Evolutionary conservation across 2,797 vertebrate genomes (phyloP), one percentile per base, ranked within the genome.

Genomic region (Hemibagrus guttatus): DNA sequence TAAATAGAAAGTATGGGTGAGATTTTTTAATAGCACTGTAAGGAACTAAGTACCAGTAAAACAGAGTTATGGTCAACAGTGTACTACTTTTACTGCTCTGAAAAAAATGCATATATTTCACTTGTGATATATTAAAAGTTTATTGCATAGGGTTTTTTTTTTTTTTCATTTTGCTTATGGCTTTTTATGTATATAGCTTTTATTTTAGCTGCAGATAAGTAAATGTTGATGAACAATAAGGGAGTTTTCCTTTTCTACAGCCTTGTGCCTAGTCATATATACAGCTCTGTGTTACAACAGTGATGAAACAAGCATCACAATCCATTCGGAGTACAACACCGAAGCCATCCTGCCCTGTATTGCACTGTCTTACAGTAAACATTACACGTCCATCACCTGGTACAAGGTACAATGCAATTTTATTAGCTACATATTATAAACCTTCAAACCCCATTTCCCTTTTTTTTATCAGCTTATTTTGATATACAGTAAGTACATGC

Each of bases 371-470:
- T 9, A 71, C 0, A 23, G 2, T 26, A 39, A 8, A 0, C 4
- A 61, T 0, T 94, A 93, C 68, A 28, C 84, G 1, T 91, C 91
- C 1, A 13, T 95, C 54, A 72, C 78, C 1, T 96, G 95, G 95
- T 93, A 95, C 87, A 95, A 95, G 94, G 95, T 95, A 49, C 89
- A 90, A 79, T 54, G 12, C 3, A 76, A 56, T 31, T 56, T 19
- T 21, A 79, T 79, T 3, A 31, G 13, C 75, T 58, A 21, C 8
- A 31, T 4, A 58, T 12, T 35, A 13, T 79, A 13, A 26, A 59
- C 58, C 17, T 14, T 14, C 69, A 49, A 49, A 46, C 12, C 49
- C 14, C 0, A 76, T 58, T 79, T 59, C 8, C 26, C 8, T n/a
- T 72, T 46, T 46, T 72, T 49, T 49, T 72, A 49, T 46, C 11